Evolutionary conservation across 2,888 invertebrate species (phyloP), one percentile per base, ranked within the genome.

Genomic region (Quadroppia sp.): DNA sequence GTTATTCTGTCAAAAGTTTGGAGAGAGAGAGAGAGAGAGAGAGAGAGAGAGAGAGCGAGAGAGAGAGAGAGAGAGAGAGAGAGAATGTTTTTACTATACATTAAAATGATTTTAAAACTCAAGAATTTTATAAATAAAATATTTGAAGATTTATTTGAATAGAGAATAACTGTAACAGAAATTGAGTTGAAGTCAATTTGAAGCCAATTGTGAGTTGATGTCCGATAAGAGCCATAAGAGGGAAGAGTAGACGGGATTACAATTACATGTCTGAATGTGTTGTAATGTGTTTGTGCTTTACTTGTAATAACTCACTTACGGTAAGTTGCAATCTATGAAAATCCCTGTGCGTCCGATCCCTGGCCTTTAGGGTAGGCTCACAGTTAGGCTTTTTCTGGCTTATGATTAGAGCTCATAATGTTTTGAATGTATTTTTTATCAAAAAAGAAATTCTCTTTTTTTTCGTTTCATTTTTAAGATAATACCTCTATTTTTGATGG

Each of bases 231-330:
- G 59, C 25, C 17, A 28, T 13, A n/a, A 17, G 6, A 23, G 32
- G 3, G 56, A 15, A 59, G 15, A 25, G 28, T 9, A 59, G 15
- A 59, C 36, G 59, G 20, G 59, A 59, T 59, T 59, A 59, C 30
- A 59, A 59, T 59, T 9, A 28, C 15, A 59, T 59, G 7, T 59
- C 17, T 50, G 6, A 23, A 59, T 36, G 36, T 59, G 7, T 59
- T 7, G 17, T 2, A 23, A 59, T 36, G 36, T 59, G 59, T 59
- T 30, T 50, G 6, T n/a, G 23, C 59, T 59, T 28, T 59, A 15
- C 50, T 50, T 15, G 23, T 28, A 28, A 59, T 50, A 17, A 50
- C 50, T 50, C 20, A 50, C 23, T 59, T 59, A 59, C 23, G 59
- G 23, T 17, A 32, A 59, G 23, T 59, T 30, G 28, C 59, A 59